Evolutionary conservation across 2,113 vertebrate species (phyloP).

Genomic region (Oreochromis niloticus): DNA sequence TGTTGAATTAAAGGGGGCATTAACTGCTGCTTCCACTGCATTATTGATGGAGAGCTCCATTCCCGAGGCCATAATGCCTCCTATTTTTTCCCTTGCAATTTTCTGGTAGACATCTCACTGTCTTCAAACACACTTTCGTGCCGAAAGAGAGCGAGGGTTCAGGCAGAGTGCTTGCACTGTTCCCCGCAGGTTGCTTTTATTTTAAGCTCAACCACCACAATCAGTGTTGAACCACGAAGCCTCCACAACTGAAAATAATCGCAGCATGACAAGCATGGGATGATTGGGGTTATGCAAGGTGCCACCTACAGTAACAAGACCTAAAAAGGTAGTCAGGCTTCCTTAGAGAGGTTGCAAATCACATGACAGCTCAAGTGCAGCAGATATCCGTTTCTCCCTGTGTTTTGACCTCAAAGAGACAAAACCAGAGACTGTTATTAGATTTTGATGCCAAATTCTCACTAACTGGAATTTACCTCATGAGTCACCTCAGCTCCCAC

Average conservation of each 20-base stretch:
- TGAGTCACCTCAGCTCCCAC: constrained; percentile 49
- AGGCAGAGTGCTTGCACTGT: constrained; percentile 14
- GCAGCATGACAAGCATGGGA: constrained; percentile 15
- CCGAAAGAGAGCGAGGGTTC: constrained; percentile 31
- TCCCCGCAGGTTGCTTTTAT: constrained; percentile 46
- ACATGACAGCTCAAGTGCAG: neutral
- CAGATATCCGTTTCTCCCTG: neutral
- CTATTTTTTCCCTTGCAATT: constrained; percentile 58
- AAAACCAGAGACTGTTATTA: constrained; percentile 3
- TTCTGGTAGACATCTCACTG: constrained; percentile 48
- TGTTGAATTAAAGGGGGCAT: constrained; percentile 73
- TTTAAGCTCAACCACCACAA: constrained; percentile 39
- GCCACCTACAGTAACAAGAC: neutral
- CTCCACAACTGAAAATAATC: constrained; percentile 30
- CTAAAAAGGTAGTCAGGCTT: neutral
- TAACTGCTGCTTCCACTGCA: constrained; percentile 65
- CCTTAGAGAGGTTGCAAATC: neutral
- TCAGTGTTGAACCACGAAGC: constrained; percentile 3
- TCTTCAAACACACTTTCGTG: constrained; percentile 55
- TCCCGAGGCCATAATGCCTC: constrained; percentile 59
- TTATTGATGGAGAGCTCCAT: constrained; percentile 66
- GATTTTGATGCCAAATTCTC: constrained; percentile 6
- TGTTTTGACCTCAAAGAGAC: constrained; percentile 9
- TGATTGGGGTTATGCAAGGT: constrained; percentile 14
- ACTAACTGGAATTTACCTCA: constrained; percentile 22